Evolutionary conservation across 2,888 invertebrate genomes (phyloP), one percentile per base, ranked within the genome.

Genomic region (Oligia fasciuncula): DNA sequence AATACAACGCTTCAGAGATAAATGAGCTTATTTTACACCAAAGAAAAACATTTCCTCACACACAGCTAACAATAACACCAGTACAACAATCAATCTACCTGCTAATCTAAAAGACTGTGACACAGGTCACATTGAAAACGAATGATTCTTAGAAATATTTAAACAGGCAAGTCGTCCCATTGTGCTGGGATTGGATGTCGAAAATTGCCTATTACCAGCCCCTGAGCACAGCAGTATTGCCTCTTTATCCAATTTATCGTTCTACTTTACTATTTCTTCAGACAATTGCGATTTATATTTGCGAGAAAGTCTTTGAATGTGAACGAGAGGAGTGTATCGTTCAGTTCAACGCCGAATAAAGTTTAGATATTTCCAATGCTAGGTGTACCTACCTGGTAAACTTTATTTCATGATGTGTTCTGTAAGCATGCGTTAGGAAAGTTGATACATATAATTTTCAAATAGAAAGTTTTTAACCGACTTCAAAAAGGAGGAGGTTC

Each of bases 171-270:
- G 83, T 84, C 85, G 85, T 93, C 91, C 93, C 93, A 94, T 94
- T 94, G 90, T 90, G 92, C 92, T 85, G 85, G 92, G 94, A 95
- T 95, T 94, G 95, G 93, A 95, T 94, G 95, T 95, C 95, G 95
- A 95, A 94, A 95, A 96, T 96, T 95, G 96, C 93, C 96, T 95
- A 96, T 96, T 96, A 96, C 94, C 91, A 91, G 90, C 89, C 93
- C 91, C 91, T 92, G 94, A 94, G 94, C 91, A 91, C 92, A 91
- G 92, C 94, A 92, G 94, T 95, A 95, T 96, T 95, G 95, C 95
- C 92, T 93, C 94, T 94, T 95, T 94, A 96, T 95, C 94, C 95
- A 95, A 96, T 96, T 96, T 95, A 95, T 94, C 90, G 92, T 93
- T 92, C 92, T 93, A 92, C 94, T 95, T 93, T 92, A 94, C 94